Base-by-base conservation (phyloP, 1,140 invertebrate genomes). In the Drosophila bocki region DNA sequence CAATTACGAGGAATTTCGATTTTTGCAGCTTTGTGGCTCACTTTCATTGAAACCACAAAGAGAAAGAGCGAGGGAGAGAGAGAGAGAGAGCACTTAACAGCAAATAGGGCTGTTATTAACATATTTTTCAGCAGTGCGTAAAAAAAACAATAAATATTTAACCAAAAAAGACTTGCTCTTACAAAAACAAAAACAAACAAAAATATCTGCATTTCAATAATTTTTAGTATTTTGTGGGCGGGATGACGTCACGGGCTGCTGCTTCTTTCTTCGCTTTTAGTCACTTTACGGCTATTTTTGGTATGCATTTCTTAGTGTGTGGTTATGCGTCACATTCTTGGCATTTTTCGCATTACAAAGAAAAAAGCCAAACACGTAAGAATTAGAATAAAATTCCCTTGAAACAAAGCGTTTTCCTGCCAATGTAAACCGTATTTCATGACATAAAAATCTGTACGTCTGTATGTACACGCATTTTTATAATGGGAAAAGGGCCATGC, bases 261-360 rank as follows among this genome's bases (percentile, higher is more conserved):
- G 39, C 44, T 59, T 54, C 33, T 45, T 56, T 35, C 13, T 47
- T 29, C 50, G 32, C 50, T 61, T 17, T 29, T 47, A 68, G 22
- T 56, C 22, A 22, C 15, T 37, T 33, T 53, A 62, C 72, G 37
- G 45, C 65, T 80, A 85, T 68, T 80, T 83, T 68, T 33, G 44
- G 50, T 37, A 75, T 62, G 60, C 75, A 53, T 44, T 53, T 57
- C n/a, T 59, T 15, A 7, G 54, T 59, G 32, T 58, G 72, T 44
- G 32, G 42, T 41, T 50, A 63, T 80, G 71, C 62, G 71, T 62
- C 80, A 76, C 81, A 84, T 84, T 83, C 77, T 58, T 83, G 63
- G 62, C 77, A 85, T 78, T 63, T 80, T 84, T 84, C 60, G 77
- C 79, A 84, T 84, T 84, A 57, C 59, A 74, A 80, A 84, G 63